phyloP scores from a whole-genome alignment of 2,888 invertebrate species.

The Tachina fera region DNA sequence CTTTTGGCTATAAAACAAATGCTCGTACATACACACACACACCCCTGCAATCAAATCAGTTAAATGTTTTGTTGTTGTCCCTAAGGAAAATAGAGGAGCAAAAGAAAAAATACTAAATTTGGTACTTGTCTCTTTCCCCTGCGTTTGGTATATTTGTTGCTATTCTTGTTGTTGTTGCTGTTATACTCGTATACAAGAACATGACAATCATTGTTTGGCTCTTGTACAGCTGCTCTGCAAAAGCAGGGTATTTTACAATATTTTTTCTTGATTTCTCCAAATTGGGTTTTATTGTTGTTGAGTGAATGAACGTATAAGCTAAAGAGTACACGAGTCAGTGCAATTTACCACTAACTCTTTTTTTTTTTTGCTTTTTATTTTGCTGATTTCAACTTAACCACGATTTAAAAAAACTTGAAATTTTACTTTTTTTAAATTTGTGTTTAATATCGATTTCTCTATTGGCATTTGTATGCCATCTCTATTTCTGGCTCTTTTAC shows the following conservation, averaged over 20 bases:
- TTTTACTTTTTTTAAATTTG: conserved; percentile 34
- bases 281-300: conserved; percentile 59
- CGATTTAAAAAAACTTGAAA: conserved; percentile 42
- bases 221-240: conserved; percentile 28
- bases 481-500: conserved; percentile 5
- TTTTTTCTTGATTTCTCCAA: conserved; percentile 49
- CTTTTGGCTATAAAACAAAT: conserved; percentile 39
- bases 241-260: conserved; percentile 16
- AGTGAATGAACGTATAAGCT: conserved; percentile 29
- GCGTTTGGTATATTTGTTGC: neutral
- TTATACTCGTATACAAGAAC: conserved; percentile 2
- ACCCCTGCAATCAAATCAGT: conserved; percentile 69
- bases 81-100: conserved; percentile 61
- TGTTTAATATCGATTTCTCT: conserved; percentile 63
- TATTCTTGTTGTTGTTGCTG: conserved; percentile 12
- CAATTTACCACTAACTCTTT: conserved; percentile 54
- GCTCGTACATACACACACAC: conserved; percentile 13
- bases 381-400: conserved; percentile 54
- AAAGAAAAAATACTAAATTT: conserved; percentile 39
- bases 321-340: conserved; percentile 30
- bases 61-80: conserved; percentile 72
- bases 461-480: conserved; percentile 42
- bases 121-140: conserved; percentile 24
- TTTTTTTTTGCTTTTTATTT: conserved; percentile 25
- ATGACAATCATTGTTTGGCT: conserved; percentile 37